These are phyloP conservation scores for Arnoldichthys spilopterus DNA, from an alignment of 2,797 vertebrate genomes.

Conservation along the genomic window DNA sequence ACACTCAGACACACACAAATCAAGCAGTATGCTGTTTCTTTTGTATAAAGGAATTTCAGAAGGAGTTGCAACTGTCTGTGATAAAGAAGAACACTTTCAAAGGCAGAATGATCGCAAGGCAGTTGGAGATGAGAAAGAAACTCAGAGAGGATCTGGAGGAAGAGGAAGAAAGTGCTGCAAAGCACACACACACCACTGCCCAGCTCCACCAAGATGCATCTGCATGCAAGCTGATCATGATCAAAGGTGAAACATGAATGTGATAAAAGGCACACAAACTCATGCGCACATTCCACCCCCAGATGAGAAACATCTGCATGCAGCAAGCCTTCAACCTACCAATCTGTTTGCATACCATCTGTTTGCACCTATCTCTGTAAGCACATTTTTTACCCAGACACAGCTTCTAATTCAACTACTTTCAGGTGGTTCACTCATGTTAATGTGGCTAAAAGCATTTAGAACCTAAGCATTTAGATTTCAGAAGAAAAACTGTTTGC, in stretches of 20 bases:
- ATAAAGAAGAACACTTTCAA: constrained; percentile 80
- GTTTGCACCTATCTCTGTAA: background rate
- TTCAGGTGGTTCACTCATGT: background rate
- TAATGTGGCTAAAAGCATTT: background rate
- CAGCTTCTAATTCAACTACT: background rate
- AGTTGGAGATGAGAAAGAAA: constrained; percentile 66
- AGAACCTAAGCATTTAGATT: too few relatives aligned
- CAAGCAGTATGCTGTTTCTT: background rate
- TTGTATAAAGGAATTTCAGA: constrained; percentile 76
- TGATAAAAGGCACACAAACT: background rate
- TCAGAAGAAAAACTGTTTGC: background rate
- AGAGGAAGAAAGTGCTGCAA: constrained; percentile 59
- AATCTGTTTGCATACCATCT: background rate
- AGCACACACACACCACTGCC: constrained; percentile 25
- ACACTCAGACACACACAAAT: too few relatives aligned
- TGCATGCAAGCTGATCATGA: constrained; percentile 72
- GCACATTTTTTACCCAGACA: background rate
- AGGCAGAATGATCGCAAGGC: constrained; percentile 68
- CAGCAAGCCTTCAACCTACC: background rate
- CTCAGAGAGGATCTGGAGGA: constrained; percentile 68
- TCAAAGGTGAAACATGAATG: constrained; percentile 73
- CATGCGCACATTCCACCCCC: background rate
- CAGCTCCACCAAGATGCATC: constrained; percentile 48
- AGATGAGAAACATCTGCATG: background rate
- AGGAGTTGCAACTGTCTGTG: constrained; percentile 75